Evolutionary conservation across 1,140 invertebrate species (phyloP).

Genomic region (Zaprionus ornatus): DNA sequence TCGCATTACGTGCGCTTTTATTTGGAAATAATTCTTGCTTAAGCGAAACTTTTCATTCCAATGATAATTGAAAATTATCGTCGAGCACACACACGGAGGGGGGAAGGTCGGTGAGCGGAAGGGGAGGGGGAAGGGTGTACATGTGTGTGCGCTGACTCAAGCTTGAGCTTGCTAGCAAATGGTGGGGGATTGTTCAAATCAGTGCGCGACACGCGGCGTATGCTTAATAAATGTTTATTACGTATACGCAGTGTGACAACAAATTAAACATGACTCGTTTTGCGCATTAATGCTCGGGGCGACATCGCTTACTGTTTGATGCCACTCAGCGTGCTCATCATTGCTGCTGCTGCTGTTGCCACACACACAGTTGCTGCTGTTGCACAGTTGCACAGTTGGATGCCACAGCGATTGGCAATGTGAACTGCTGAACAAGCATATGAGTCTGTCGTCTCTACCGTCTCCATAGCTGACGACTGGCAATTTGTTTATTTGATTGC

Average conservation of each 20-base stretch:
- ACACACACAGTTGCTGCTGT: background rate
- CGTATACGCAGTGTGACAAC: conserved; percentile 44
- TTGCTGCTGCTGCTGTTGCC: background rate
- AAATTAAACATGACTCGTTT: conserved; percentile 42
- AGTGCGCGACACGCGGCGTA: conserved; percentile 9
- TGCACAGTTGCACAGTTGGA: background rate
- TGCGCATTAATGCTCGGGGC: conserved; percentile 28
- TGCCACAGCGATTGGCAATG: background rate
- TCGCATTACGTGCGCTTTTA: background rate
- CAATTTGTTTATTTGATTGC: conserved; percentile 61
- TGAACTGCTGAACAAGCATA: conserved; percentile 4
- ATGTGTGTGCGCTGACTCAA: background rate
- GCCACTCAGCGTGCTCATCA: conserved; percentile 8
- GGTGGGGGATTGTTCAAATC: background rate
- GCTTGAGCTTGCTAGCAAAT: too few relatives aligned
- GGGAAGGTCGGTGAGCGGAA: too few relatives aligned
- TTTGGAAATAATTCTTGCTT: background rate
- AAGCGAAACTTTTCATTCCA: background rate
- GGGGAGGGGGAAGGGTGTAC: too few relatives aligned
- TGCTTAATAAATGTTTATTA: conserved; percentile 45
- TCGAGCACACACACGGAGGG: background rate
- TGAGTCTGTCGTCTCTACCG: conserved; percentile 13
- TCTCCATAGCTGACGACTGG: conserved; percentile 33
- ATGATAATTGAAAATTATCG: background rate
- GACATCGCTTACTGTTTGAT: conserved; percentile 6